A percentile compares a stretch with the other conserved stretches of the same genome.
These are phyloP conservation scores for Aythya fuligula DNA, from an alignment of 2,797 vertebrate species.

Conservation along the genomic window DNA sequence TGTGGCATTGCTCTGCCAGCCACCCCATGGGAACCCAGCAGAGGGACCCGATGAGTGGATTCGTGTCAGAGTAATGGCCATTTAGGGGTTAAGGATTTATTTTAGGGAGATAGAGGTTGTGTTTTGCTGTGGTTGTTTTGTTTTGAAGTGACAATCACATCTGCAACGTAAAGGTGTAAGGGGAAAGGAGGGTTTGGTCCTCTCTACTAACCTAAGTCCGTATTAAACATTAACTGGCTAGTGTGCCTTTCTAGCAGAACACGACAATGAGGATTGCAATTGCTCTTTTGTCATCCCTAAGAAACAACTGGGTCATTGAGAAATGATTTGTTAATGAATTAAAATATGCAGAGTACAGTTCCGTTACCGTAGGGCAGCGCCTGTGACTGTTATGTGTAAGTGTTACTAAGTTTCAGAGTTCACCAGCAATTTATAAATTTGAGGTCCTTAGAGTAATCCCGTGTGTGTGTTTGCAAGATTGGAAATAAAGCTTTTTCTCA, in stretches of 20 bases:
- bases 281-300: neutral
- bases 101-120: neutral
- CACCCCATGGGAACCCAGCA: conserved; percentile 36
- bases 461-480: neutral
- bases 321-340: neutral
- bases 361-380: neutral
- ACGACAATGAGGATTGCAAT: neutral
- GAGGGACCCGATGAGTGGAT: conserved; percentile 39
- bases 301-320: neutral
- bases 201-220: neutral
- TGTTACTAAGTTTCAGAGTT: neutral
- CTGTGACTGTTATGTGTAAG: neutral
- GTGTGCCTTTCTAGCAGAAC: neutral
- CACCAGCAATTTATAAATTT: neutral
- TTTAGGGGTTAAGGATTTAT: neutral
- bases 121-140: neutral
- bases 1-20: neutral
- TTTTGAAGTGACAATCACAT: neutral
- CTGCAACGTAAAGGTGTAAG: neutral
- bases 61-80: neutral
- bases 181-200: neutral
- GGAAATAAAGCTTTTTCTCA: neutral
- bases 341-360: neutral
- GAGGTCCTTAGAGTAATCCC: neutral
- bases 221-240: neutral